Evolutionary conservation across 53 echinoderm and acorn worm genomes (phyloP), one percentile per base, ranked within the genome.

Genomic region (Patiria pectinifera): DNA sequence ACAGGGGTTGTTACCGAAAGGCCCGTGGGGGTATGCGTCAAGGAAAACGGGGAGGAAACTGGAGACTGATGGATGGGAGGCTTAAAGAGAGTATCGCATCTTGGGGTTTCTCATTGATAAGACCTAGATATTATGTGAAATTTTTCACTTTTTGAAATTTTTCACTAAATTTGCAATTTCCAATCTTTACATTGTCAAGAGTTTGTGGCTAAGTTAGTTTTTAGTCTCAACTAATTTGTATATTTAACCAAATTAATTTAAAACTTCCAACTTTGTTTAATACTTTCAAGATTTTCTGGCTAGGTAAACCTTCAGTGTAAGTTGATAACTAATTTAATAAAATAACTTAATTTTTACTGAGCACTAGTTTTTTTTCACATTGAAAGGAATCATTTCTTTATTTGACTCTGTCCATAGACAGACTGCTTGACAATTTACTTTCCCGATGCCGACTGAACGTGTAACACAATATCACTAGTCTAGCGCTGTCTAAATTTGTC

Each of bases 391-490:
- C 5, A 48, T 13, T 10, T 72, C 21, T n/a, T 4, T 23, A 69
- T 86, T 70, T 24, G 74, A 74, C 74, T 24, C 22, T 23, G 70
- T 70, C 74, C 24, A 10, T 23, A 2, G 24, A 74, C 74, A 9
- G 24, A 10, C 74, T 74, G 74, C 66, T 66, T 74, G 22, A 74
- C 74, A 18, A 23, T 74, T 70, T 70, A 78, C 5, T 25, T 15
- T 45, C 80, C 48, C 12, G 2, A 45, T 46, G 80, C 80, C 1
- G 45, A 79, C 15, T 46, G 47, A 2, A 66, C 84, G 66, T 85
- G 85, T 85, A 74, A 86, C 49, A 86, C 75, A 58, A 86, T 59
- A 86, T 53, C 47, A 49, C 86, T 75, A 9, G 86, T 72, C 74
- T 24, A 18, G 66, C 45, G 75, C 25, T 86, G 48, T 25, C 49